Evolutionary conservation across 2,888 invertebrate species (phyloP), one percentile per base, ranked within the genome.

Genomic region (Gonocerus acuteangulatus): DNA sequence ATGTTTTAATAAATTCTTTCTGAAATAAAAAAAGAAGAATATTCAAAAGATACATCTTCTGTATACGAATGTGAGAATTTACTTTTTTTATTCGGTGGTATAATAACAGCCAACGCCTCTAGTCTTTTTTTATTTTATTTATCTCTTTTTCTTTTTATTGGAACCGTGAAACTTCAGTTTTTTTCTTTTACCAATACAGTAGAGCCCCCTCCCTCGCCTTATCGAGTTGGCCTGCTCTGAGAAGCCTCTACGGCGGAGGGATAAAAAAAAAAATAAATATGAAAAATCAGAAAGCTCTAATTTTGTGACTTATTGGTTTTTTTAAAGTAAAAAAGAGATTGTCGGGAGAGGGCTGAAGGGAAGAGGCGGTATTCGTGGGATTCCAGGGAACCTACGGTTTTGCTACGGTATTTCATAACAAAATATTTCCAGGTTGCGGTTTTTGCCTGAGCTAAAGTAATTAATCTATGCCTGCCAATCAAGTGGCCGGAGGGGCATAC

Each of bases 391-490:
- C 7, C 16, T 4, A n/a, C 44, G 48, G 48, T 59, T 59, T 59
- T 27, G 44, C 59, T 39, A 54, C 47, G 63, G 63, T 63, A 63
- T 63, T 63, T 58, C 56, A 56, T 63, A 63, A 61, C 61, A 63
- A 63, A 63, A 63, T 63, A 63, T 63, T 63, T 61, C 48, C 44
- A 60, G 58, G 61, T 48, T 63, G 63, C 44, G 63, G 63, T 63
- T 63, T 63, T 61, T 58, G 39, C 51, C 58, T 44, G 39, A 56
- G 60, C 49, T 49, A 60, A 60, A 49, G 61, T 63, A 63, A 63
- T 63, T 63, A 63, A 63, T 63, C 49, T 56, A 42, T 58, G 60
- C 45, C 57, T 63, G 63, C 63, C 63, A 63, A 63, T 63, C 63
- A 63, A 54, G 60, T 32, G 62, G 36, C 42, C 51, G 19, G 44